Evolutionary conservation across 2,113 vertebrate genomes (phyloP), one percentile per base, ranked within the genome.

Genomic region (Pachypanchax playfairii): DNA sequence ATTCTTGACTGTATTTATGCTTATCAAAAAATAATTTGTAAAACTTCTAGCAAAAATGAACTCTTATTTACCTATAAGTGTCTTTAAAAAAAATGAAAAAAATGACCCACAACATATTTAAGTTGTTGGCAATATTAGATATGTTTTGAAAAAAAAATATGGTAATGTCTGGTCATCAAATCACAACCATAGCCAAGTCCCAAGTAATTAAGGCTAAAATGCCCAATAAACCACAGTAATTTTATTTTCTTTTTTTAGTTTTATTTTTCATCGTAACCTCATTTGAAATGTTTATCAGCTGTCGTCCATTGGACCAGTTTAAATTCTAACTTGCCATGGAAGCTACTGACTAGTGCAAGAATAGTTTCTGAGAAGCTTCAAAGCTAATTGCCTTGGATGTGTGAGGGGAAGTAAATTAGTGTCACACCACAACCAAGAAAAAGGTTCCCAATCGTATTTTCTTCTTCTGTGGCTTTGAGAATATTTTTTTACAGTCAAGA

Each of bases 331-430:
- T 91, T 83, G 79, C 85, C 82, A 88, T 80, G 83, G 86, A 83
- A 85, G 87, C 87, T 90, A 91, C 91, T 83, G 65, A 88, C 81
- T 88, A 67, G 80, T 79, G 87, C 84, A 87, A 88, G 83, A 89
- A 88, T 85, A 86, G 84, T 88, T 89, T 89, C 84, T 84, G 77
- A 89, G 87, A 87, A 88, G 88, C 88, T 92, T 92, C 91, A 92
- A 90, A 91, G 91, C 87, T 90, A 92, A 91, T 92, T 92, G 90
- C 88, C 85, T 92, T 91, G 88, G 88, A 91, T 90, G 85, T 91
- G 90, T 85, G 89, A 85, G 87, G 79, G 73, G 83, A 88, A 86
- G 89, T 82, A 91, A 92, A 90, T 92, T 91, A 92, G 84, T 91
- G 88, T 92, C 90, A 89, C 73, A 73, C 88, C 86, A 89, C 75